Evolutionary conservation across 2,888 invertebrate genomes (phyloP).

Genomic region (Eupithecia dodoneata): DNA sequence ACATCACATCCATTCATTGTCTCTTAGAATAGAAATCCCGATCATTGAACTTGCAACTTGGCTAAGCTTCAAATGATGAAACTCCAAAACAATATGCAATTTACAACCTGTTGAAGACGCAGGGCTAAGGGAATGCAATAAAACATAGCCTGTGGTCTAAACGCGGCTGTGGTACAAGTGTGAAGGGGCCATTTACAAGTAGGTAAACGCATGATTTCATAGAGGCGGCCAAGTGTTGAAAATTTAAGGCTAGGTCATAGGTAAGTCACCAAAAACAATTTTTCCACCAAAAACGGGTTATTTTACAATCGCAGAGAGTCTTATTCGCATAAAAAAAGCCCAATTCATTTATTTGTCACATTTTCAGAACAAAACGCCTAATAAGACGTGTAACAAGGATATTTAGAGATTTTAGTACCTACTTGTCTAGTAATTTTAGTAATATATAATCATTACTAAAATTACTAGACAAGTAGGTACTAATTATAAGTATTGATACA

Average conservation of each 20-base stretch:
- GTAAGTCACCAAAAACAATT: neutral
- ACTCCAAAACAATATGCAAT: conserved; percentile 57
- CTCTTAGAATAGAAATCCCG: conserved; percentile 12
- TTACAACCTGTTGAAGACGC: conserved; percentile 53
- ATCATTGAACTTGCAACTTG: conserved; percentile 11
- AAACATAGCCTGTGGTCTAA: conserved; percentile 44
- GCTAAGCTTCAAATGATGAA: conserved; percentile 22
- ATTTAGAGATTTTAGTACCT: too few relatives aligned
- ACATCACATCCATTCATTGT: neutral
- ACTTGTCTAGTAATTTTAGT: too few relatives aligned
- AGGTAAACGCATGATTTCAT: neutral
- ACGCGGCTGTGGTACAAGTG: neutral
- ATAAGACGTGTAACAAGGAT: too few relatives aligned
- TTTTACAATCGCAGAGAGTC: neutral
- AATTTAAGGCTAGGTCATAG: neutral
- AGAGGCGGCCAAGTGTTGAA: neutral
- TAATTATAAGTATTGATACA: too few relatives aligned
- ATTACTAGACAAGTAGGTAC: too few relatives aligned
- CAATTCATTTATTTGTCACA: neutral
- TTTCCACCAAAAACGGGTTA: neutral
- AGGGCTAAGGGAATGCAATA: conserved; percentile 49
- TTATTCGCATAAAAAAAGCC: neutral
- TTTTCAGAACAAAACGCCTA: neutral
- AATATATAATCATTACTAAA: too few relatives aligned
- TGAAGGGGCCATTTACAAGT: neutral